Percentiles rank a stretch among this genome's conserved stretches.
These are phyloP conservation scores for Dendrocopos noguchii DNA, from an alignment of 2,113 vertebrate genomes.

Conservation along the genomic window DNA sequence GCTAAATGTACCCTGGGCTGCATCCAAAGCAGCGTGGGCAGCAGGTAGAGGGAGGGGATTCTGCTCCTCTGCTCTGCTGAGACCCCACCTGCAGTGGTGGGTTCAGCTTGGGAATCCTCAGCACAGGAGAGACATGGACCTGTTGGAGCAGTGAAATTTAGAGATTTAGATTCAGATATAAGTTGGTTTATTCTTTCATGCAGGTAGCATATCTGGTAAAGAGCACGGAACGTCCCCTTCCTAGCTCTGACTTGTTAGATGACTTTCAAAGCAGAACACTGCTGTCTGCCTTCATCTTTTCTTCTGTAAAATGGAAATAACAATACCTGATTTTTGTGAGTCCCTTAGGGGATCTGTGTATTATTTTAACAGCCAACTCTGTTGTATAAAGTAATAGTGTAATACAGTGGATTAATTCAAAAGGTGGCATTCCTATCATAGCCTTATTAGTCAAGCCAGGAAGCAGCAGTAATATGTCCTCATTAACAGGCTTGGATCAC, in stretches of 20 bases:
- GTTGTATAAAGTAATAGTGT: background rate
- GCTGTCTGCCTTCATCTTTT: background rate
- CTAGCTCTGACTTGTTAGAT: background rate
- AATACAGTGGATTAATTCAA: background rate
- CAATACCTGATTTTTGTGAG: background rate
- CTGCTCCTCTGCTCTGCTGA: too few species aligned
- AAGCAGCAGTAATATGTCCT: background rate
- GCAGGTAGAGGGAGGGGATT: too few species aligned
- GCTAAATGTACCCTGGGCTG: too few species aligned
- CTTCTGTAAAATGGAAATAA: background rate
- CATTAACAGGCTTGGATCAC: background rate
- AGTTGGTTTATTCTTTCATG: slow-evolving; percentile 8
- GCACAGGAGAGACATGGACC: too few species aligned
- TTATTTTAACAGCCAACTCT: background rate
- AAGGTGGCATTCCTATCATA: background rate
- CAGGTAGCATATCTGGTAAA: background rate
- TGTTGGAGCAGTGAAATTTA: background rate
- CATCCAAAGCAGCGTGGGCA: too few species aligned
- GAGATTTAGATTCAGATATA: background rate
- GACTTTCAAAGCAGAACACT: background rate
- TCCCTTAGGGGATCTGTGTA: background rate
- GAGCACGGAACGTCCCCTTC: background rate
- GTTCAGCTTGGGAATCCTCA: too few species aligned
- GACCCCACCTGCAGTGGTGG: too few species aligned
- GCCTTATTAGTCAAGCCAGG: background rate